Evolutionary conservation across 2,888 invertebrate species (phyloP), one percentile per base, ranked within the genome.

Genomic region (Leucozona laternaria): DNA sequence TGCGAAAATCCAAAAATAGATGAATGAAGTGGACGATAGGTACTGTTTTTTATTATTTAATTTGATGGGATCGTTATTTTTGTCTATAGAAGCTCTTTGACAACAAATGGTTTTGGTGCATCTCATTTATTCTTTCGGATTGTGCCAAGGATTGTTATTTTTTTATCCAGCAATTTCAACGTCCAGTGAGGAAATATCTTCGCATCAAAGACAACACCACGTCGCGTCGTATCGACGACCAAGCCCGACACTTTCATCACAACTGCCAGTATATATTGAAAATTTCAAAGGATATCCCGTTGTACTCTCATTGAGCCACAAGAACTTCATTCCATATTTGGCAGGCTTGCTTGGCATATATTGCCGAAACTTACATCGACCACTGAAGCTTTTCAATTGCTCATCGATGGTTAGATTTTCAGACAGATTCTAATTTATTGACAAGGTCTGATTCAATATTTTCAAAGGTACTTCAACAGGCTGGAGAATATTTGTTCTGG

Each of bases 281-380:
- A n/a, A n/a, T n/a, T n/a, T n/a, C n/a, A n/a, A n/a, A n/a, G n/a
- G n/a, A n/a, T n/a, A n/a, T n/a, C n/a, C n/a, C n/a, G n/a, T n/a
- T n/a, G n/a, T n/a, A n/a, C n/a, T n/a, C n/a, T n/a, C n/a, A n/a
- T n/a, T n/a, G n/a, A n/a, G n/a, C n/a, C n/a, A n/a, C n/a, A n/a
- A n/a, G n/a, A n/a, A n/a, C n/a, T n/a, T n/a, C n/a, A n/a, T n/a
- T n/a, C 34, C 57, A 31, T 55, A 55, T n/a, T 55, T 55, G 15
- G 55, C 25, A 55, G 31, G 28, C 31, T 55, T 28, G n/a, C 53
- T 53, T 53, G 53, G 22, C 53, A 53, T 53, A n/a, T n/a, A 53
- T 17, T 64, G 48, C n/a, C 64, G 5, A 31, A 66, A 66, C 48
- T 34, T 48, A 31, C 66, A 66, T 3, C 34, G 66, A 28, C 66